These are phyloP conservation scores for Epiblema foenella DNA, from an alignment of 2,888 invertebrate genomes.

Conservation along the genomic window DNA sequence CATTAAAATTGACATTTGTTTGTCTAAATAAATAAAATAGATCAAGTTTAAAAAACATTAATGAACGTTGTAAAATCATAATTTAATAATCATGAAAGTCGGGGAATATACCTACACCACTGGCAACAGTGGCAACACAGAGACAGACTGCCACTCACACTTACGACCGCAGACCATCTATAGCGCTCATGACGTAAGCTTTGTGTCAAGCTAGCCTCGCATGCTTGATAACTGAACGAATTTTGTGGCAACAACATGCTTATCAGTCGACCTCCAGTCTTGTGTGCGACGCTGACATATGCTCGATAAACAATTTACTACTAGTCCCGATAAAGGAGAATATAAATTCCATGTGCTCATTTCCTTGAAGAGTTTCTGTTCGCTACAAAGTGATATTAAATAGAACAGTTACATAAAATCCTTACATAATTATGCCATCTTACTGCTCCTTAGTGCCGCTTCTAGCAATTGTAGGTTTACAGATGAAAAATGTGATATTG, in stretches of 20 bases:
- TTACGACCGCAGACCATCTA: too few species aligned
- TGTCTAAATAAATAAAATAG: too few species aligned
- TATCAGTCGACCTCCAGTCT: slow-evolving; percentile 73
- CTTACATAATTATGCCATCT: too few species aligned
- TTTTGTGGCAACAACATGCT: slow-evolving; percentile 62
- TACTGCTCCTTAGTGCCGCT: not conserved
- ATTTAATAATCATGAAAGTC: too few species aligned
- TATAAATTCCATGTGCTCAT: slow-evolving; percentile 17
- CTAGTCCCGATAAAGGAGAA: slow-evolving; percentile 18
- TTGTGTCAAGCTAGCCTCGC: not conserved
- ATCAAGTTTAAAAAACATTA: too few species aligned
- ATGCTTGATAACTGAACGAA: not conserved
- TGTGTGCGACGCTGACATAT: slow-evolving; percentile 43
- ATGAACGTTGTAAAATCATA: too few species aligned
- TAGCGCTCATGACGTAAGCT: too few species aligned
- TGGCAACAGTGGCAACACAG: too few species aligned
- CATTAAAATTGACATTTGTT: too few species aligned
- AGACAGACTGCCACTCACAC: too few species aligned
- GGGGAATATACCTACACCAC: too few species aligned
- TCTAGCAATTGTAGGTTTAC: not conserved
- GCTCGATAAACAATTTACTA: slow-evolving; percentile 36
- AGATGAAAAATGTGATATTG: not conserved
- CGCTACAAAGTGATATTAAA: not conserved
- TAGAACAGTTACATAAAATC: too few species aligned
- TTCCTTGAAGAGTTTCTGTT: not conserved